Evolutionary conservation across 64 coral and sea anemone species (phyloP).

Genomic region (Montipora foliosa): DNA sequence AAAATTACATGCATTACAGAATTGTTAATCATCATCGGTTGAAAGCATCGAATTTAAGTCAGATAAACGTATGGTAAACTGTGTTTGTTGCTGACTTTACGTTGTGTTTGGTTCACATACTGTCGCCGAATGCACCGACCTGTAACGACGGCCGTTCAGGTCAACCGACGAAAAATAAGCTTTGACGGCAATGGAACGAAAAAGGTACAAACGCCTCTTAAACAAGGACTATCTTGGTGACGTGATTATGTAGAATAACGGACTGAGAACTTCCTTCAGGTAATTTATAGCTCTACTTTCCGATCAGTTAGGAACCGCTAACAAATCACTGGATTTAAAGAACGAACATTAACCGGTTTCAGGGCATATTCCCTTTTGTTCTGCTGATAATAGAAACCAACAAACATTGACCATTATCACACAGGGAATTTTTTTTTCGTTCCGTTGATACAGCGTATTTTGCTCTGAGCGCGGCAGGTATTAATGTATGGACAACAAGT

Average conservation of each 20-base stretch:
- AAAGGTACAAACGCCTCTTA: neutral
- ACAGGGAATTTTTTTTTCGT: neutral
- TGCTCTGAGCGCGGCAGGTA: neutral
- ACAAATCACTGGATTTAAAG: neutral
- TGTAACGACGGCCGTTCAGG: too few relatives aligned
- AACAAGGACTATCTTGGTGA: neutral
- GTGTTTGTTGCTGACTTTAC: neutral
- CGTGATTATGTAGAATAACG: neutral
- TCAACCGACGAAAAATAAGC: too few relatives aligned
- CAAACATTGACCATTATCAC: neutral
- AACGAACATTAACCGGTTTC: neutral
- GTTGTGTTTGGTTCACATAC: neutral
- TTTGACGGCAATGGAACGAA: neutral
- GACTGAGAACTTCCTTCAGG: neutral
- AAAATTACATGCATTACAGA: neutral
- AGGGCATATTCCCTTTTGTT: neutral
- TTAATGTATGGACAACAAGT: neutral
- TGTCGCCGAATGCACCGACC: neutral
- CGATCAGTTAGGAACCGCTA: neutral
- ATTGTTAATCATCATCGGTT: neutral
- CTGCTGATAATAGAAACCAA: neutral
- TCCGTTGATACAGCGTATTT: neutral
- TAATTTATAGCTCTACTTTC: neutral
- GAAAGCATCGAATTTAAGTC: neutral
- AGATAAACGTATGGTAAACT: neutral